Evolutionary conservation across 2,888 invertebrate genomes (phyloP), one percentile per base, ranked within the genome.

Genomic region (Melangyna quadrimaculata): DNA sequence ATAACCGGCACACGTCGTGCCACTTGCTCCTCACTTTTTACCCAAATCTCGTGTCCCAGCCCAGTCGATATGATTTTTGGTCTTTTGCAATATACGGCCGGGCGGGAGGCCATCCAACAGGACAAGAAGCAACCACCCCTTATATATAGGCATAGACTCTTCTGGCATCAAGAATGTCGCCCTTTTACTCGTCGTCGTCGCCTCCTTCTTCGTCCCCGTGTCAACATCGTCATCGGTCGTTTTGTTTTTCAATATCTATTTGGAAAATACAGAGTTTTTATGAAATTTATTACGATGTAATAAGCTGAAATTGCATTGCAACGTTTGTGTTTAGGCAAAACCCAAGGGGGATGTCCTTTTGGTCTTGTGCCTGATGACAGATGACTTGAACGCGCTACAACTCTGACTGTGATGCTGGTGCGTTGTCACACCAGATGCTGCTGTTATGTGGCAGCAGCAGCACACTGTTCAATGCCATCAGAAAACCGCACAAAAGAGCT

Each of bases 261-360:
- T 67, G 69, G 45, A 55, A 71, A 78, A 67, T n/a, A n/a, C 77
- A 19, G 67, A 51, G 69, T 81, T 81, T 86, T 81, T 81, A 74
- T 73, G 72, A 86, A 77, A 86, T 84, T 75, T 81, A 81, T 86
- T 77, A 77, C 72, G 69, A 81, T 81, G 81, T 86, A 86, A 86
- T 86, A 86, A 86, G 72, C 81, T 70, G 48, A 73, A 86, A 72
- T 84, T 75, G 77, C 86, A 81, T 69, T 81, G 86, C 77, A 78
- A 48, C 70, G 77, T 48, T 72, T 71, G 55, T 48, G 71, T 51
- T 67, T 29, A 43, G 61, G 67, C 45, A 29, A 69, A 72, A 78
- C 24, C 65, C 19, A 55, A 40, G 40, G 27, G 55, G 24, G 40
- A 55, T 55, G 55, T 53, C 40, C 24, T 40, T 24, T 14, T 37